A percentile compares a stretch with the other conserved stretches of the same genome.
Conservation (phyloP, 2,113 vertebrate genomes). For the Ailuropoda melanoleuca region DNA sequence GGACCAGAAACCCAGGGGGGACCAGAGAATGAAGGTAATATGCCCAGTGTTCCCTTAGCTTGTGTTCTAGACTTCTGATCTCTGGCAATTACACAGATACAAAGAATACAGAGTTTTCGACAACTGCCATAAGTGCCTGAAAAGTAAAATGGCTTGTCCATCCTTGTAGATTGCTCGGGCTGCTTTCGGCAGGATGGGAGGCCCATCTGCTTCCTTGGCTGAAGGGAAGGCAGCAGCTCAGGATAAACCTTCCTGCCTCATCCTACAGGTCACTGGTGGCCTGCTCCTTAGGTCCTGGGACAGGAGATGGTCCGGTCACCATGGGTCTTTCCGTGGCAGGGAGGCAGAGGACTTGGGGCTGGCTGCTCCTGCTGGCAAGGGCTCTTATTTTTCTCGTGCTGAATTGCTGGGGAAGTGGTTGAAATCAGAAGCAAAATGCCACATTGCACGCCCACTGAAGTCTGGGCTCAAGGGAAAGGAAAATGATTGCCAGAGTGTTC, state of each 20-base stretch:
- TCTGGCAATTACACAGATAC: neutral
- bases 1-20: neutral
- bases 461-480: slow-evolving; percentile 72
- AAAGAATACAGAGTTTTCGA: neutral
- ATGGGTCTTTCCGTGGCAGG: neutral
- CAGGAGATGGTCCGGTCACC: neutral
- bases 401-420: slow-evolving; percentile 56
- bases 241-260: neutral
- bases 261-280: neutral
- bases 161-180: neutral
- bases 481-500: slow-evolving; percentile 62
- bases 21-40: neutral
- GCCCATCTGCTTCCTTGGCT: slow-evolving; percentile 59
- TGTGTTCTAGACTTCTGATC: neutral
- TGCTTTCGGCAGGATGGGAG: neutral
- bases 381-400: slow-evolving; percentile 47
- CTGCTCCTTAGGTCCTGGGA: neutral
- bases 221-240: neutral
- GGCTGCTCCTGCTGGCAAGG: neutral
- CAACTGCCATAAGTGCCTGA: neutral
- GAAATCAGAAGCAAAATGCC: slow-evolving; percentile 74
- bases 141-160: slow-evolving; percentile 3
- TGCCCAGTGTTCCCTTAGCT: neutral
- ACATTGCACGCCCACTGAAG: slow-evolving; percentile 79
- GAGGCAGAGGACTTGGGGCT: neutral